Conservation (phyloP, 2,113 vertebrate species). For the Lycaon pictus region DNA sequence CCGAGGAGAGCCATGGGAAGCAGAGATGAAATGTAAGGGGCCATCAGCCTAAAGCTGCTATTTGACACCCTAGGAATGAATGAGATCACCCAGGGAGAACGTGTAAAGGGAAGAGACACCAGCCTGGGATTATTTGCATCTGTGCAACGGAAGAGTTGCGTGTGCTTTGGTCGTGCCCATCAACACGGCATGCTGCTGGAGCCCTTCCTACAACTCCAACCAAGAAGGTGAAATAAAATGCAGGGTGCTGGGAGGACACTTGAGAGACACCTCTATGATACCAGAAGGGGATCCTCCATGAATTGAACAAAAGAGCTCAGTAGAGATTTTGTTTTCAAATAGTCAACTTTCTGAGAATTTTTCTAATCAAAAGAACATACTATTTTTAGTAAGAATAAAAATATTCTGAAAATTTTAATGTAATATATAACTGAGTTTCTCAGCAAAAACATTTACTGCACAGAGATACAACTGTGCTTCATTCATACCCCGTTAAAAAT, state of each 20-base stretch:
- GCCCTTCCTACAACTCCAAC: neutral
- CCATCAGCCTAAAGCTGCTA: neutral
- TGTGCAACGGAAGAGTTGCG: neutral
- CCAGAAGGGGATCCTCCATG: neutral
- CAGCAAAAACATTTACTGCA: conserved; percentile 33
- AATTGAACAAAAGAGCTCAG: neutral
- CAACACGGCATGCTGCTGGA: neutral
- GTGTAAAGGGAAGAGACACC: neutral
- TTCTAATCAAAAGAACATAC: neutral
- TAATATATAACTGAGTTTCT: conserved; percentile 44
- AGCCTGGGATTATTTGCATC: neutral
- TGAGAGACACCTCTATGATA: neutral
- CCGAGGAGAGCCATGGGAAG: neutral
- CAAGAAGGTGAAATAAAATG: neutral
- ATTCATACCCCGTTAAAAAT: conserved; percentile 40
- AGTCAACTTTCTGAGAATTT: conserved; percentile 33
- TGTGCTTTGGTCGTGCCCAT: neutral
- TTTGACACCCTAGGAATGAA: neutral
- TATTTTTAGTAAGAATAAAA: conserved; percentile 63
- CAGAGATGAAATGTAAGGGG: neutral
- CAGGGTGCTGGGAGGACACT: rapidly evolving
- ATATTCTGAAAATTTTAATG: conserved; percentile 6
- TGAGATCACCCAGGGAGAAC: neutral
- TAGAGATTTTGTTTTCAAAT: neutral
- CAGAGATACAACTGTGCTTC: conserved; percentile 25